Percentiles rank a stretch among this genome's conserved stretches.
Evolutionary conservation across 2,113 vertebrate genomes (phyloP).

Genomic region (Jacana jacana): DNA sequence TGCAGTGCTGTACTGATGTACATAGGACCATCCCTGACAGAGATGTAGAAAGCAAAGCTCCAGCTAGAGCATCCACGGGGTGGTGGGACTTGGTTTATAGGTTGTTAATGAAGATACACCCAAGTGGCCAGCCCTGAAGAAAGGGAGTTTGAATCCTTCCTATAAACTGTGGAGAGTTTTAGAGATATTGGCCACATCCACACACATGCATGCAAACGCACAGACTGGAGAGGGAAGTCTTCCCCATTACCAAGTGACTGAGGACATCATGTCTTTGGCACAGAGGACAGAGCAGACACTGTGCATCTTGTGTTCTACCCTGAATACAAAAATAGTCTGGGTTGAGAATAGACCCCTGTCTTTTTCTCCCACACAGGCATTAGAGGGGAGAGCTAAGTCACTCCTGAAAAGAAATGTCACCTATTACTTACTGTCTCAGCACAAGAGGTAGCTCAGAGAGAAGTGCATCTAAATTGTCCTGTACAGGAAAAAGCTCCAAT

Average conservation of each 20-base stretch:
- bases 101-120: neutral
- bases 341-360: neutral
- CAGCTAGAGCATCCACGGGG: neutral
- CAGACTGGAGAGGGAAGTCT: neutral
- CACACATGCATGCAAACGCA: neutral
- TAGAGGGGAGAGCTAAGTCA: neutral
- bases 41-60: neutral
- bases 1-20: constrained; percentile 28
- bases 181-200: neutral
- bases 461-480: neutral
- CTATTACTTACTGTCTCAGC: neutral
- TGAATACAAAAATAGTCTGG: neutral
- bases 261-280: neutral
- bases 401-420: neutral
- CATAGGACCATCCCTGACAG: neutral
- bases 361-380: neutral
- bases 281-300: neutral
- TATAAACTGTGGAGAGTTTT: neutral
- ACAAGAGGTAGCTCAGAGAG: neutral
- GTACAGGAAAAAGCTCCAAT: neutral
- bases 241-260: neutral
- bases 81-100: neutral
- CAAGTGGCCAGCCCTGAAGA: neutral
- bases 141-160: neutral
- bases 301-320: neutral